These are phyloP conservation scores for Hydractinia symbiolongicarpus DNA, from an alignment of 30 jellyfish, hydroid and myxozoan species.

Conservation along the genomic window DNA sequence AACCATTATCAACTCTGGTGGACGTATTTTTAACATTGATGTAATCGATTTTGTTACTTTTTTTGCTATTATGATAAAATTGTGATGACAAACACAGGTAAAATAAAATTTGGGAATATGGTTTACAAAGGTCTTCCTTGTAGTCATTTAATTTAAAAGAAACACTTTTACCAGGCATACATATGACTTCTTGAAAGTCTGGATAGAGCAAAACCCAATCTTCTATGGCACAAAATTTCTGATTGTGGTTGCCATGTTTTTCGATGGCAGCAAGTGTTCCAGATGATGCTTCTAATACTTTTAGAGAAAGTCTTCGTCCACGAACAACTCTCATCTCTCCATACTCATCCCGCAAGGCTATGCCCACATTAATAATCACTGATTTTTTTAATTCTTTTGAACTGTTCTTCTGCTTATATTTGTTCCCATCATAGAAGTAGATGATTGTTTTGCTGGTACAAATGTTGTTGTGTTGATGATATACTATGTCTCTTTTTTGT, in stretches of 20 bases:
- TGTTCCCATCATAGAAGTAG: too few relatives aligned
- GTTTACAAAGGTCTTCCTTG: slow-evolving; percentile 51
- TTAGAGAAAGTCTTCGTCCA: background rate
- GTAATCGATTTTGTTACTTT: background rate
- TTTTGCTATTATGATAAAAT: background rate
- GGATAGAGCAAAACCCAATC: slow-evolving; percentile 32
- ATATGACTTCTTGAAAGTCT: slow-evolving; percentile 44
- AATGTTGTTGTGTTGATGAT: too few relatives aligned
- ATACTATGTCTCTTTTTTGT: too few relatives aligned
- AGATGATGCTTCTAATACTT: background rate
- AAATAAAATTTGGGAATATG: slow-evolving; percentile 4
- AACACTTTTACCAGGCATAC: slow-evolving; percentile 48
- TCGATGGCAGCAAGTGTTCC: background rate
- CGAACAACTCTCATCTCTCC: background rate
- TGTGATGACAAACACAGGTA: background rate
- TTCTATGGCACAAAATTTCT: background rate
- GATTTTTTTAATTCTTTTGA: background rate
- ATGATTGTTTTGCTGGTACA: too few relatives aligned
- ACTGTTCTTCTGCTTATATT: too few relatives aligned
- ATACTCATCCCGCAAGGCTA: background rate
- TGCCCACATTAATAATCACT: slow-evolving; percentile 6
- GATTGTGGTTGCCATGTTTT: background rate
- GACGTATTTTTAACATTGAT: too few relatives aligned
- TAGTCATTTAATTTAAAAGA: slow-evolving; percentile 36
- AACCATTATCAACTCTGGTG: background rate